Conservation (phyloP, 2,113 vertebrate species). For the Otis tarda region DNA sequence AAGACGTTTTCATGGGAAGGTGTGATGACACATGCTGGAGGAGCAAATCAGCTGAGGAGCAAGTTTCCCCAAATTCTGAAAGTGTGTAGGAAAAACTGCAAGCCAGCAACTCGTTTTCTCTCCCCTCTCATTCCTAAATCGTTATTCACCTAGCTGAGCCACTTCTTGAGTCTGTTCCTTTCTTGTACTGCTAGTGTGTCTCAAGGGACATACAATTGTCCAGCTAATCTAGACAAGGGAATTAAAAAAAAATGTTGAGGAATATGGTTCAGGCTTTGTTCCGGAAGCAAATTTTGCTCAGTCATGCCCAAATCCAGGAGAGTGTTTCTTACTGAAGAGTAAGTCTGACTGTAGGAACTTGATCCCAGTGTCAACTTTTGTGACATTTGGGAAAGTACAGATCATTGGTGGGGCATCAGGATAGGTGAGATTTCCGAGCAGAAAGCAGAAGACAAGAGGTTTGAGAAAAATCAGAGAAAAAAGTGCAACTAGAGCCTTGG, state of each 20-base stretch:
- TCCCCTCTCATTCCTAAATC: background rate
- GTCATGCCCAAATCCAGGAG: fast-evolving
- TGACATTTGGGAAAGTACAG: background rate
- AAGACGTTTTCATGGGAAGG: background rate
- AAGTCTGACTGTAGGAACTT: background rate
- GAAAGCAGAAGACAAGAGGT: background rate
- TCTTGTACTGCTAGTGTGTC: background rate
- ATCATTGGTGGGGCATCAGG: background rate
- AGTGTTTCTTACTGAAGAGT: background rate
- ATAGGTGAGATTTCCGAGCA: background rate
- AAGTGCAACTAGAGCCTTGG: background rate
- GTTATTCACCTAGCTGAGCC: background rate
- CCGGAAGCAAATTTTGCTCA: background rate
- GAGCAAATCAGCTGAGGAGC: background rate
- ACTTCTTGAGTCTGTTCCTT: background rate
- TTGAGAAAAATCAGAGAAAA: background rate
- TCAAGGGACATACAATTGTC: background rate
- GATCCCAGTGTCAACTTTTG: background rate
- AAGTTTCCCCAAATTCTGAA: background rate
- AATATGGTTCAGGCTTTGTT: background rate
- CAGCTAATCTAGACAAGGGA: background rate
- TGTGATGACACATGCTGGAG: background rate
- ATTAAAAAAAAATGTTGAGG: background rate
- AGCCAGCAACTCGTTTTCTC: background rate
- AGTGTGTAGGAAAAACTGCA: background rate